These are phyloP conservation scores for Aricia agestis DNA, from an alignment of 1,140 invertebrate species.

Conservation along the genomic window DNA sequence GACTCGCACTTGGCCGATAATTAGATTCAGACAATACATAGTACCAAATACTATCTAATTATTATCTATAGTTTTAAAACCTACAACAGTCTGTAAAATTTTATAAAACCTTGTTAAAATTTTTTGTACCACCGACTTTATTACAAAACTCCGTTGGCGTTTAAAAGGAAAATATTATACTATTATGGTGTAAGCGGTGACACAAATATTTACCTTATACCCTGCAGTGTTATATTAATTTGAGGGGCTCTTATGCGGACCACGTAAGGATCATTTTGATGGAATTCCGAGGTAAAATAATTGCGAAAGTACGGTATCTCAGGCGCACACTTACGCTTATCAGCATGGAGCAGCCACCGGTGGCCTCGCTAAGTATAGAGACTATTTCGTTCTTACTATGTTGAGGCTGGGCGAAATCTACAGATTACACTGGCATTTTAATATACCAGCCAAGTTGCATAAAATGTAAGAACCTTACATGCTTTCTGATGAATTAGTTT, in stretches of 20 bases:
- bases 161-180: background rate
- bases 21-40: too few relatives aligned
- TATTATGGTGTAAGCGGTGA: background rate
- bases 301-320: conserved; percentile 35
- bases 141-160: background rate
- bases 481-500: background rate
- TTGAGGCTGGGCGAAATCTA: background rate
- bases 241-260: too few relatives aligned
- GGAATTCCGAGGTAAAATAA: too few relatives aligned
- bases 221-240: too few relatives aligned
- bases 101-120: background rate
- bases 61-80: too few relatives aligned
- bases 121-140: background rate
- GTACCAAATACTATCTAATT: too few relatives aligned
- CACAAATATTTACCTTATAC: conserved; percentile 24
- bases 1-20: too few relatives aligned
- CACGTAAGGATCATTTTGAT: too few relatives aligned
- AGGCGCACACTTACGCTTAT: conserved; percentile 46
- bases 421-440: background rate
- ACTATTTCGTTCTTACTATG: background rate
- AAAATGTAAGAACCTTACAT: background rate
- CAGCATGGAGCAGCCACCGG: conserved; percentile 41
- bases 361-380: conserved; percentile 28
- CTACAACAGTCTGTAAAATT: too few relatives aligned
- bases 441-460: background rate